Conservation (phyloP, 2,888 invertebrate species). For the Spilosoma lubricipeda region DNA sequence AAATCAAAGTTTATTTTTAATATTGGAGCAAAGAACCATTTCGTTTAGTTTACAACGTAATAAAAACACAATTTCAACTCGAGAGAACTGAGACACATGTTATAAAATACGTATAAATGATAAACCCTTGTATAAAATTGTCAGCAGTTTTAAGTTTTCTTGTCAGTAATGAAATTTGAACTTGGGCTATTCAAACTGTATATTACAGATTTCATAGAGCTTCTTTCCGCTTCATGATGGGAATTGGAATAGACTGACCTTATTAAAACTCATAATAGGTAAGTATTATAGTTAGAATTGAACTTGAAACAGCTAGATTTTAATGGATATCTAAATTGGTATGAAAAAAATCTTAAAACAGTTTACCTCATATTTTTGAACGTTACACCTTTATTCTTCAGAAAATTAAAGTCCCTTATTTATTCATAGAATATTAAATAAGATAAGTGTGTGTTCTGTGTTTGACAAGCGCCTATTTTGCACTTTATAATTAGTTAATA, state of each 20-base stretch:
- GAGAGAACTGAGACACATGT: neutral
- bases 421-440: too few species aligned
- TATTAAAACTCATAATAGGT: neutral
- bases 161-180: conserved; percentile 41
- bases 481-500: neutral
- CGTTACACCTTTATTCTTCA: neutral
- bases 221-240: conserved; percentile 23
- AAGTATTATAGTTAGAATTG: neutral
- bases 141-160: conserved; percentile 32
- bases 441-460: too few species aligned
- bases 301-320: neutral
- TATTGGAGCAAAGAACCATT: neutral
- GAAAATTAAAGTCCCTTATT: neutral
- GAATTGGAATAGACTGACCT: conserved; percentile 2
- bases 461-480: neutral
- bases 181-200: conserved; percentile 17
- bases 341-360: too few species aligned
- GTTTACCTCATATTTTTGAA: neutral
- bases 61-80: neutral
- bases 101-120: neutral
- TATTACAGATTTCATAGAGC: conserved; percentile 35
- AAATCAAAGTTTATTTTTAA: neutral
- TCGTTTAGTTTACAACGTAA: neutral
- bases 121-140: conserved; percentile 2
- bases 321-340: neutral